Percentiles rank a stretch among this genome's conserved stretches.
phyloP scores from a whole-genome alignment of 2,888 invertebrate genomes.

The Aphodius sticticus region DNA sequence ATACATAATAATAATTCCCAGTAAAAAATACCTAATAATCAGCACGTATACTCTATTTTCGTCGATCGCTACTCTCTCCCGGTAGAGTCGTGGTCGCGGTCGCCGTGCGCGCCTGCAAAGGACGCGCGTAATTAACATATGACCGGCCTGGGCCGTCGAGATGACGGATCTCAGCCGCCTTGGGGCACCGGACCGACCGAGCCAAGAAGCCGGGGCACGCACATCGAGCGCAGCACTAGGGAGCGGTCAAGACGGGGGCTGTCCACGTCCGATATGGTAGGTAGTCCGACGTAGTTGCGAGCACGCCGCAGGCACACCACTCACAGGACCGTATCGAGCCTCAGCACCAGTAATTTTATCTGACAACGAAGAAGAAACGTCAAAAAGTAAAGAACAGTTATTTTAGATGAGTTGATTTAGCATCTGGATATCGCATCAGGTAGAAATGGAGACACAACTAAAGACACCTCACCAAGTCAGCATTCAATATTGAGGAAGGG shows the following conservation, averaged over 20 bases:
- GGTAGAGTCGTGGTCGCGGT: slow-evolving; percentile 9
- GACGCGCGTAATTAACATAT: slow-evolving; percentile 25
- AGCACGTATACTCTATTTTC: not conserved
- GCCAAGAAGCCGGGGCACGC: slow-evolving; percentile 27
- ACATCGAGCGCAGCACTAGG: slow-evolving; percentile 23
- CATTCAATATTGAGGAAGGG: too few relatives aligned
- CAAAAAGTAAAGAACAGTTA: too few relatives aligned
- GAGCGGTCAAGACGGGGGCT: slow-evolving; percentile 35
- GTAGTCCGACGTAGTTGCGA: not conserved
- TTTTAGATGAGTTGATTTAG: too few relatives aligned
- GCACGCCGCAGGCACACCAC: not conserved
- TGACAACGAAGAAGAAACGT: not conserved
- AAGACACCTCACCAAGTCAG: too few relatives aligned
- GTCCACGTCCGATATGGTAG: slow-evolving; percentile 11
- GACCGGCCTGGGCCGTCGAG: slow-evolving; percentile 21
- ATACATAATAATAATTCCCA: too few relatives aligned
- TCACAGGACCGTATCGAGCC: not conserved
- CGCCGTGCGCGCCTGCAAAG: not conserved
- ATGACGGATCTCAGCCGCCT: slow-evolving; percentile 31
- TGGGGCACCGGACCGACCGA: slow-evolving; percentile 26
- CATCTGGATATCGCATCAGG: too few relatives aligned
- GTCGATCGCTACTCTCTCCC: slow-evolving; percentile 6
- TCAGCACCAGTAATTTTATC: too few relatives aligned
- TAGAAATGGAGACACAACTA: too few relatives aligned
- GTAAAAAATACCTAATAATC: not conserved